A percentile compares a stretch with the other conserved stretches of the same genome.
phyloP scores from a whole-genome alignment of 2,797 vertebrate genomes.

The Onychomys torridus region DNA sequence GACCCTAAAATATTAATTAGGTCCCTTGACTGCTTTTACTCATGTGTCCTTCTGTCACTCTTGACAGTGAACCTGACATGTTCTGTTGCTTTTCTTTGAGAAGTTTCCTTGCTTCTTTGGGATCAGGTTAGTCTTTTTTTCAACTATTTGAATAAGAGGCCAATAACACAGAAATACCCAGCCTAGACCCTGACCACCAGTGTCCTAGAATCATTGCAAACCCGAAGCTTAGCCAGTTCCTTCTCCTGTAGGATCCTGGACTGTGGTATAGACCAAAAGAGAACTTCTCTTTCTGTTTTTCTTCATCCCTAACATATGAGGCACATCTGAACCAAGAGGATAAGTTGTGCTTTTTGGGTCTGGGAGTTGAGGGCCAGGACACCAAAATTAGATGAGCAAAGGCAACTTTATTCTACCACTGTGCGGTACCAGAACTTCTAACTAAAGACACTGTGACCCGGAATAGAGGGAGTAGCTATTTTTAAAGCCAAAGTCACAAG shows the following conservation, averaged over 20 bases:
- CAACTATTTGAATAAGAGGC: background rate
- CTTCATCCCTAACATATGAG: background rate
- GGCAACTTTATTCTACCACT: too few species aligned
- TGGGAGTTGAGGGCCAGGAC: too few species aligned
- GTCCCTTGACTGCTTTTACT: background rate
- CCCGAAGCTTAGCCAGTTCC: background rate
- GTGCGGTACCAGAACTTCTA: too few species aligned
- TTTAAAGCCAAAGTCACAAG: too few species aligned
- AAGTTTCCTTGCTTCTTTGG: background rate
- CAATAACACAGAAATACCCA: background rate
- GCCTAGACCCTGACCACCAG: background rate
- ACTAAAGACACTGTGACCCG: too few species aligned
- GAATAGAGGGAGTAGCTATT: too few species aligned
- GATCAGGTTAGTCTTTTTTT: background rate
- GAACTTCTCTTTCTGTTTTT: background rate
- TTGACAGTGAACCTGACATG: background rate
- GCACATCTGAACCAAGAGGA: background rate
- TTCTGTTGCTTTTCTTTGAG: background rate
- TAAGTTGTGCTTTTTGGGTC: background rate
- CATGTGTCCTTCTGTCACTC: background rate
- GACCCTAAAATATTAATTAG: background rate
- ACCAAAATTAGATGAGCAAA: too few species aligned
- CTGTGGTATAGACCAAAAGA: background rate
- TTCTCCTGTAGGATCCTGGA: background rate
- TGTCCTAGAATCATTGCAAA: background rate